These are phyloP conservation scores for Anolis apletophallus DNA, from an alignment of 2,797 vertebrate species.

Conservation along the genomic window DNA sequence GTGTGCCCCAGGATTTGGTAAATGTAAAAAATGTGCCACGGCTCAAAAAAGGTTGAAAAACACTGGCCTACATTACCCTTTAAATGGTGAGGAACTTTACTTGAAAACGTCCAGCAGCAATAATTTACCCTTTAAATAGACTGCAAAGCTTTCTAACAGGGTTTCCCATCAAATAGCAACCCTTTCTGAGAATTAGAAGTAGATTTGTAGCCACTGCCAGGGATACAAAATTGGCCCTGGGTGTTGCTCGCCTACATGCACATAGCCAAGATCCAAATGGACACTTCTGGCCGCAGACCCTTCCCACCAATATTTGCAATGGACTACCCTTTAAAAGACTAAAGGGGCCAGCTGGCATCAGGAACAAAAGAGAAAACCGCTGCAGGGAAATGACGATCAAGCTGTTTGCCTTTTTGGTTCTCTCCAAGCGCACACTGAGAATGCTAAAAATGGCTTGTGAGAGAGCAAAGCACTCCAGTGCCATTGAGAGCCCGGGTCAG, in stretches of 20 bases:
- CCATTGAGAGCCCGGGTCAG: neutral
- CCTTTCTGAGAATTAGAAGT: too few species aligned
- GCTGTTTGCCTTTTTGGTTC: slow-evolving; percentile 8
- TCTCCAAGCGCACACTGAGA: neutral
- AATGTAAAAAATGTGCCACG: too few species aligned
- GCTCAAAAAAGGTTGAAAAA: too few species aligned
- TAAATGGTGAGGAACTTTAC: too few species aligned
- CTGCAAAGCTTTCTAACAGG: too few species aligned
- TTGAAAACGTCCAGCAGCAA: too few species aligned
- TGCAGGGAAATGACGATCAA: neutral
- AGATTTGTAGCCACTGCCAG: too few species aligned
- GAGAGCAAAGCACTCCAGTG: neutral
- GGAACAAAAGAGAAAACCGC: slow-evolving; percentile 10
- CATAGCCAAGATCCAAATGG: neutral
- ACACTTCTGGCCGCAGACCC: slow-evolving; percentile 32
- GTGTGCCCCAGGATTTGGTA: too few species aligned
- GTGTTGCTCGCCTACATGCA: neutral
- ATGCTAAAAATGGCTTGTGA: neutral
- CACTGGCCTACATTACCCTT: too few species aligned
- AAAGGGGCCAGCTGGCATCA: neutral
- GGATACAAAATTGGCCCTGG: too few species aligned
- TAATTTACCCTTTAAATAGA: too few species aligned
- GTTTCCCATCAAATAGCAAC: too few species aligned
- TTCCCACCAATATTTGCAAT: neutral
- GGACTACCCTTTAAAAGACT: slow-evolving; percentile 16